Conservation (phyloP, 1,140 invertebrate genomes). For the Drosophila prosaltans region DNA sequence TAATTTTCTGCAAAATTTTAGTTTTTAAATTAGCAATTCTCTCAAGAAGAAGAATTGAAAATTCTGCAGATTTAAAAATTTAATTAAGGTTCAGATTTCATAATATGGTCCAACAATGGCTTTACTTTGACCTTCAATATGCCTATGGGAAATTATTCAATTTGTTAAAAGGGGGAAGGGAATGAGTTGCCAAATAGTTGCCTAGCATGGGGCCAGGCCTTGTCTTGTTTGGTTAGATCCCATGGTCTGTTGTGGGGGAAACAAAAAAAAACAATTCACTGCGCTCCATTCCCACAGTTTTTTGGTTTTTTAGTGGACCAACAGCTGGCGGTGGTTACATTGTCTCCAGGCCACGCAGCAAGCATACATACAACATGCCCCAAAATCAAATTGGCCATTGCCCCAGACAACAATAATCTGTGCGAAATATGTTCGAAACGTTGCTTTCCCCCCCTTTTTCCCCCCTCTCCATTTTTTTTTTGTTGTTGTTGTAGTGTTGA, state of each 20-base stretch:
- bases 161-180: constrained; percentile 68
- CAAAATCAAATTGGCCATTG: constrained; percentile 86
- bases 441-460: constrained; percentile 13
- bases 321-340: constrained; percentile 83
- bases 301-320: constrained; percentile 22
- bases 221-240: constrained; percentile 88
- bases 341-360: constrained; percentile 90
- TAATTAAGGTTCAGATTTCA: neutral
- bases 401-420: constrained; percentile 52
- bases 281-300: constrained; percentile 41
- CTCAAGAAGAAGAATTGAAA: too few species aligned
- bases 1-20: too few species aligned
- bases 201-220: constrained; percentile 90
- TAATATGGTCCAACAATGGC: constrained; percentile 1
- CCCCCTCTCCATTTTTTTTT: neutral
- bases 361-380: constrained; percentile 83
- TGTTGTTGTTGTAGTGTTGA: constrained; percentile 41
- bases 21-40: too few species aligned
- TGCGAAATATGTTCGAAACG: constrained; percentile 63
- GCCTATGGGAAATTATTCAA: constrained; percentile 11
- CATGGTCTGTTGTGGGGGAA: constrained; percentile 79
- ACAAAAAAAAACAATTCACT: constrained; percentile 29
- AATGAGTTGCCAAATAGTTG: constrained; percentile 90
- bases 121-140: constrained; percentile 3
- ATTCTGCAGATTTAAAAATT: neutral